These are phyloP conservation scores for Plodia interpunctella DNA, from an alignment of 1,140 invertebrate species.

Conservation along the genomic window DNA sequence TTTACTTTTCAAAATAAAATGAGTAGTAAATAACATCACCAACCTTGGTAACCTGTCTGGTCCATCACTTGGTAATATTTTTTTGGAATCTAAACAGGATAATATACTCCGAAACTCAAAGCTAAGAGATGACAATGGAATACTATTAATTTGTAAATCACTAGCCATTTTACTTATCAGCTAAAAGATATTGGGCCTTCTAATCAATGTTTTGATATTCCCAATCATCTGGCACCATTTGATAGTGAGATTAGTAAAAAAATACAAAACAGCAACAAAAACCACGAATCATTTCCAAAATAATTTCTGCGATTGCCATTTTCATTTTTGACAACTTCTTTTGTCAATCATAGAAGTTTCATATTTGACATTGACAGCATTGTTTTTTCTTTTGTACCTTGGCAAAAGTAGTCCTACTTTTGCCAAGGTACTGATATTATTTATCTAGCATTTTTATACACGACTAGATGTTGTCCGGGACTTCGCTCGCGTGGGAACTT, in stretches of 20 bases:
- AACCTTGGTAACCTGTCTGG: constrained; percentile 51
- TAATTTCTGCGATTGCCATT: background rate
- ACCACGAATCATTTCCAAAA: background rate
- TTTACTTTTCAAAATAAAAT: no score
- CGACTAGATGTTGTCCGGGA: no score
- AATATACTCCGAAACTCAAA: constrained; percentile 47
- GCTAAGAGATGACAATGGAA: constrained; percentile 43
- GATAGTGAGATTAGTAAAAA: background rate
- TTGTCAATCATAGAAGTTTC: background rate
- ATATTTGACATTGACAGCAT: background rate
- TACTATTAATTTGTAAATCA: constrained; percentile 30
- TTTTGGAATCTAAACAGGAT: constrained; percentile 49
- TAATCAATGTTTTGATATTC: background rate
- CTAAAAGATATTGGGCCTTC: constrained; percentile 11
- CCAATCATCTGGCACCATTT: background rate
- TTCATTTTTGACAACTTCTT: background rate
- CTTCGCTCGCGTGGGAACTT: no score
- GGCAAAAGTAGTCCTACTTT: no score
- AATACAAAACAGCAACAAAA: constrained; percentile 2
- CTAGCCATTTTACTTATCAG: constrained; percentile 33
- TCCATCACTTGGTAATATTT: constrained; percentile 45
- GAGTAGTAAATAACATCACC: background rate
- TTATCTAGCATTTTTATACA: no score
- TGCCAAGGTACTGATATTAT: no score
- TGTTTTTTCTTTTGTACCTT: no score